Conservation (phyloP, 2,797 vertebrate species). For the Thamnophis elegans region DNA sequence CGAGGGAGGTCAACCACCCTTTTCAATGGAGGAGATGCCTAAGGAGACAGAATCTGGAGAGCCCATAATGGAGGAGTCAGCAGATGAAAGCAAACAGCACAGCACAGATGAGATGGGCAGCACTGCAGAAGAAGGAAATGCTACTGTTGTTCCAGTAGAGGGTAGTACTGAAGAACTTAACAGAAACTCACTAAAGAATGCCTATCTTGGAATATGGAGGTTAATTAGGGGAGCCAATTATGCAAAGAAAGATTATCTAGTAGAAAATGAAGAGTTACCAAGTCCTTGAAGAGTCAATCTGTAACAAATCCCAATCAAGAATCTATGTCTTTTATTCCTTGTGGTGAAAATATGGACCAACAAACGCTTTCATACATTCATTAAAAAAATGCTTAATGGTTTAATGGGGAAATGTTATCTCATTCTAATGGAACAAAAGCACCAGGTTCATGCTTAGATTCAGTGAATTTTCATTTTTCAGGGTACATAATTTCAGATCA, state of each 20-base stretch:
- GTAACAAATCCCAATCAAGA: conserved; percentile 34
- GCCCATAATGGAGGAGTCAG: conserved; percentile 45
- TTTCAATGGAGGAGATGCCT: conserved; percentile 69
- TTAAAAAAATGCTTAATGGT: conserved; percentile 49
- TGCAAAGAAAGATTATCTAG: conserved; percentile 86
- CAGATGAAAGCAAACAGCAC: conserved; percentile 22
- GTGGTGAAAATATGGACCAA: conserved; percentile 43
- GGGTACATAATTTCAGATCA: conserved; percentile 29
- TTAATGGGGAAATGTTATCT: conserved; percentile 53
- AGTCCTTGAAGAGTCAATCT: conserved; percentile 78
- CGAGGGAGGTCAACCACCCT: conserved; percentile 63
- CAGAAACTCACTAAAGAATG: conserved; percentile 75
- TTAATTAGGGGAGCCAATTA: conserved; percentile 86
- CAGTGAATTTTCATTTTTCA: conserved; percentile 29
- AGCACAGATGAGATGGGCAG: conserved; percentile 42
- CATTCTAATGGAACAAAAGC: conserved; percentile 48
- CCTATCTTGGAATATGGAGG: conserved; percentile 87
- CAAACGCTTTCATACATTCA: conserved; percentile 48
- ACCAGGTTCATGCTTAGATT: conserved; percentile 41
- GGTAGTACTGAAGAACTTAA: conserved; percentile 57
- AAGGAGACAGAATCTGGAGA: conserved; percentile 59
- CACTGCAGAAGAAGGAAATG: conserved; percentile 50
- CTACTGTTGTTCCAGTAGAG: conserved; percentile 62
- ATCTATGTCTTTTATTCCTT: conserved; percentile 49
- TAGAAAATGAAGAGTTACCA: conserved; percentile 91